Evolutionary conservation across 2,113 vertebrate species (phyloP).

Genomic region (Sporophila hypoxantha): DNA sequence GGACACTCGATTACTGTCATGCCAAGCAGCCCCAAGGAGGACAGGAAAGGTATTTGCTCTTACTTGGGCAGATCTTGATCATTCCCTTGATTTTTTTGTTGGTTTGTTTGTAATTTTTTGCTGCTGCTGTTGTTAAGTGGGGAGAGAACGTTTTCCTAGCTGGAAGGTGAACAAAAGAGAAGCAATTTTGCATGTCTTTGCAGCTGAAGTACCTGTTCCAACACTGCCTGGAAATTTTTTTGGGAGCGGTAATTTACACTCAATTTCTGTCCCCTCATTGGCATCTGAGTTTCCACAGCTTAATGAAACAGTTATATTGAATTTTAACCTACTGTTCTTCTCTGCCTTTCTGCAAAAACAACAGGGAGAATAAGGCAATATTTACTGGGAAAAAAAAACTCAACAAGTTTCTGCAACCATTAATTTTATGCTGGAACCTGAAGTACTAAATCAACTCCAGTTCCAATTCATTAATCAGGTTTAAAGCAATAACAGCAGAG

Average conservation of each 20-base stretch:
- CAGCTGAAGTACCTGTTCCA: neutral
- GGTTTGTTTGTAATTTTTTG: neutral
- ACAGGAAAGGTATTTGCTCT: conserved; percentile 20
- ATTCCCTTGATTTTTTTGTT: neutral
- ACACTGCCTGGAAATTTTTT: neutral
- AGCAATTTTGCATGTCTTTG: neutral
- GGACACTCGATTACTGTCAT: conserved; percentile 1
- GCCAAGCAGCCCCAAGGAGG: conserved; percentile 36
- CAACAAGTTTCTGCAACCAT: neutral
- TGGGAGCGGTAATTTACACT: neutral
- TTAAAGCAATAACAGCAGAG: conserved; percentile 35
- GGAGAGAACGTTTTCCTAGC: neutral
- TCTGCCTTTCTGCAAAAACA: neutral
- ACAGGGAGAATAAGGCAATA: neutral
- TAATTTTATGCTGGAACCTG: conserved; percentile 24
- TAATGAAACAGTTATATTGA: neutral
- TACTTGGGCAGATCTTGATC: neutral
- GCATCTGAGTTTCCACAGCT: neutral
- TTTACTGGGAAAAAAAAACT: neutral
- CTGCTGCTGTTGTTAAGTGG: neutral
- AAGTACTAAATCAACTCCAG: conserved; percentile 20
- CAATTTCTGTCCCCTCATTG: neutral
- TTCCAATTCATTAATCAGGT: conserved; percentile 23
- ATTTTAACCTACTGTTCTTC: neutral
- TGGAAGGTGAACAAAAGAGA: neutral